Percentiles rank a stretch among this genome's conserved stretches.
phyloP scores from a whole-genome alignment of 2,113 vertebrate genomes.

The Neopipo cinnamomea region DNA sequence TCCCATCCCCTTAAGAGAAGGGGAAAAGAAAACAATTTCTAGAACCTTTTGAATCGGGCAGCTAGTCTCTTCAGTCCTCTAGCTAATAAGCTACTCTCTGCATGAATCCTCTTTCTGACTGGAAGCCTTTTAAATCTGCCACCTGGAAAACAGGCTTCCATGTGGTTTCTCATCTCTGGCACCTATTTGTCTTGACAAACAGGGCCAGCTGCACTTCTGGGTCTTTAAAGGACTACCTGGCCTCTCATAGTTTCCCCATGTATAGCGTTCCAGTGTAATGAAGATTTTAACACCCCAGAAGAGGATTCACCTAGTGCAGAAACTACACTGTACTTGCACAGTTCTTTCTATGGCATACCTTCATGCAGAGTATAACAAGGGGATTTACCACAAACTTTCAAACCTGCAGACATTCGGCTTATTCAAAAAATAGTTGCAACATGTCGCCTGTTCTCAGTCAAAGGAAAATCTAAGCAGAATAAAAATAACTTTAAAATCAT shows the following conservation, averaged over 20 bases:
- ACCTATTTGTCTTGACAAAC: background rate
- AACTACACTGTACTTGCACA: background rate
- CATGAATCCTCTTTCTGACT: background rate
- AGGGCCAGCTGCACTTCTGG: background rate
- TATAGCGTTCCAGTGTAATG: background rate
- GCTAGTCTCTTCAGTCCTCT: background rate
- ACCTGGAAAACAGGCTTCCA: background rate
- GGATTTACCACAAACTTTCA: background rate
- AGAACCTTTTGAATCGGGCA: background rate
- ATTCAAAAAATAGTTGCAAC: background rate
- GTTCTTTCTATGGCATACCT: background rate
- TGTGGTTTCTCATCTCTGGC: background rate
- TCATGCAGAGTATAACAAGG: background rate
- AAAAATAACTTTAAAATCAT: slow-evolving; percentile 46
- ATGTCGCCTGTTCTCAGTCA: background rate
- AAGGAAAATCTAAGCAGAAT: background rate
- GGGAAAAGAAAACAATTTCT: background rate
- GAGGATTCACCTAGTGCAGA: background rate
- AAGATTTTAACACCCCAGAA: background rate
- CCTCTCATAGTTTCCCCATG: background rate
- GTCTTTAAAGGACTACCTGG: background rate
- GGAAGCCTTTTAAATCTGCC: background rate
- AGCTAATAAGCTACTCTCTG: background rate
- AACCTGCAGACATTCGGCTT: background rate
- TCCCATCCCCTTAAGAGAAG: background rate